These are phyloP conservation scores for Volucella bombylans DNA, from an alignment of 2,888 invertebrate genomes.

Conservation along the genomic window DNA sequence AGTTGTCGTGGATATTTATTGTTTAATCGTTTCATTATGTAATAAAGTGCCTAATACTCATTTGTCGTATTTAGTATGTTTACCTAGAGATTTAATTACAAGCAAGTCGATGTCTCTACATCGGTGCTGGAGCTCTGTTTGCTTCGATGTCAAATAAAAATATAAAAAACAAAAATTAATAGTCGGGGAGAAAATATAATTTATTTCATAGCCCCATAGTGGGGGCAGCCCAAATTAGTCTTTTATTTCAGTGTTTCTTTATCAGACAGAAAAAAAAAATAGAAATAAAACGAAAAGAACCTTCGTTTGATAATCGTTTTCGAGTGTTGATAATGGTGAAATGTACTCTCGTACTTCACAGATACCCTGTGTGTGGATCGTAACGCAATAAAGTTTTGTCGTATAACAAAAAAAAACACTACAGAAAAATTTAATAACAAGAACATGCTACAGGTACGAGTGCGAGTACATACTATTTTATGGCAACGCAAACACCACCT, in stretches of 20 bases:
- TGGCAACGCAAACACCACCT: slow-evolving; percentile 58
- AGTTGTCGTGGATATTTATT: slow-evolving; percentile 7
- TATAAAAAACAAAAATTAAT: neutral
- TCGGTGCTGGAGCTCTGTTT: neutral
- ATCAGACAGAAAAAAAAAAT: slow-evolving; percentile 14
- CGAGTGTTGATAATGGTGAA: slow-evolving; percentile 57
- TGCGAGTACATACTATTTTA: slow-evolving; percentile 48
- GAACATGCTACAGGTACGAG: slow-evolving; percentile 31
- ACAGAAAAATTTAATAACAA: slow-evolving; percentile 14
- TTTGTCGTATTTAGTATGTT: slow-evolving; percentile 10
- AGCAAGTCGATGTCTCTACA: no score
- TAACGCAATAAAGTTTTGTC: slow-evolving; percentile 49
- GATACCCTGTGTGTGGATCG: slow-evolving; percentile 32
- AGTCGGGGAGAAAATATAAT: no score
- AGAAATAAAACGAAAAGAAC: neutral
- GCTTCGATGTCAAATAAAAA: slow-evolving; percentile 9
- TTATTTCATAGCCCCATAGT: no score
- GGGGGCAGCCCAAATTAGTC: slow-evolving; percentile 1
- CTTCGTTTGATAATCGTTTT: slow-evolving; percentile 45
- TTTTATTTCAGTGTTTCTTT: slow-evolving; percentile 41
- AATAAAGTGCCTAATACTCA: slow-evolving; percentile 11
- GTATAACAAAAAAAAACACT: slow-evolving; percentile 7
- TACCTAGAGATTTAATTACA: slow-evolving; percentile 1
- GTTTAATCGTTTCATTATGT: slow-evolving; percentile 7
- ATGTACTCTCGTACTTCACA: slow-evolving; percentile 1